Evolutionary conservation across 2,888 invertebrate genomes (phyloP).

Genomic region (Alloscopus bannaensis): DNA sequence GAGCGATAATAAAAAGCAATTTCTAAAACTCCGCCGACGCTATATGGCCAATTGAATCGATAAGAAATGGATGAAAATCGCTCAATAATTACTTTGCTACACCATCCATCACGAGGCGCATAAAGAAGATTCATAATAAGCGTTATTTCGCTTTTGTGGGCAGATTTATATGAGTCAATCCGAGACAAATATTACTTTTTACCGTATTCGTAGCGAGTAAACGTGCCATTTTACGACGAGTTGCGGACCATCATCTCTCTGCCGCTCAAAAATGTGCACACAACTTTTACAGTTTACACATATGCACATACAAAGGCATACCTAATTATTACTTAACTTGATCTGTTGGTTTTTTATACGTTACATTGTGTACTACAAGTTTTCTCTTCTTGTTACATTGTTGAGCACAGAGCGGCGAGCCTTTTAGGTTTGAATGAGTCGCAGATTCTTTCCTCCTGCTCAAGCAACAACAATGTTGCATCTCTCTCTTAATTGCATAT

Average conservation of each 20-base stretch:
- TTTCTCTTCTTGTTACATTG: conserved; percentile 8
- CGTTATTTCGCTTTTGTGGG: not conserved
- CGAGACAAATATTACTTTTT: not conserved
- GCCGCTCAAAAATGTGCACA: no score
- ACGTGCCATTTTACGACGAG: not conserved
- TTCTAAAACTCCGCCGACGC: conserved; percentile 13
- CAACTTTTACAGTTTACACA: no score
- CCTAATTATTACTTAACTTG: conserved; percentile 18
- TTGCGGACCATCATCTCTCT: no score
- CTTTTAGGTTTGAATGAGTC: no score
- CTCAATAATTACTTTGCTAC: conserved; percentile 30
- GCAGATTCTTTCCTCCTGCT: no score
- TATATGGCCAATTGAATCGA: conserved; percentile 13
- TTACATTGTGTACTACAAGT: conserved; percentile 2
- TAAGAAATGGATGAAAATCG: conserved; percentile 23
- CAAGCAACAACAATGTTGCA: conserved; percentile 11
- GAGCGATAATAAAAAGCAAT: conserved; percentile 2
- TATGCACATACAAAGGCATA: no score
- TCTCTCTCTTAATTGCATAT: conserved; percentile 23
- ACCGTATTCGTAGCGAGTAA: not conserved
- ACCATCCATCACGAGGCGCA: conserved; percentile 30
- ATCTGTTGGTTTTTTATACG: conserved; percentile 22
- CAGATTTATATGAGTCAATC: not conserved
- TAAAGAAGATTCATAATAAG: no score
- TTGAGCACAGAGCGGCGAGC: not conserved